Evolutionary conservation across 2,797 vertebrate species (phyloP).

Genomic region (Diceros bicornis): DNA sequence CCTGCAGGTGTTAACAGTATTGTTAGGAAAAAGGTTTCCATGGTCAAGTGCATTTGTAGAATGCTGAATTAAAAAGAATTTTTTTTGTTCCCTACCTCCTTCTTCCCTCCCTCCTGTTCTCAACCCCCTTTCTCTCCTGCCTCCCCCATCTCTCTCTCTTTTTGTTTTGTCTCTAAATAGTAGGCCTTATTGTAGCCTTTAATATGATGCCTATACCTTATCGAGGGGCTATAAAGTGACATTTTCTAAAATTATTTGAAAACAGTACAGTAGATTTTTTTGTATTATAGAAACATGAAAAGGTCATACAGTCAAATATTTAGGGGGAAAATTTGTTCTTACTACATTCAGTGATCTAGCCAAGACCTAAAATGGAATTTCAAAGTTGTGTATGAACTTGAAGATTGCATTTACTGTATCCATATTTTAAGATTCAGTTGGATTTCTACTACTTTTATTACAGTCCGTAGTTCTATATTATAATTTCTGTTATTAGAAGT

Average conservation of each 20-base stretch:
- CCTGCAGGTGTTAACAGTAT: neutral
- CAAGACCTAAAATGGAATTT: constrained; percentile 34
- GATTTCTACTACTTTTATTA: neutral
- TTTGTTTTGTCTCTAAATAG: neutral
- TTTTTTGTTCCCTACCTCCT: neutral
- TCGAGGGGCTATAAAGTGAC: neutral
- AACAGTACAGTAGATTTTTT: constrained; percentile 5
- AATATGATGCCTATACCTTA: neutral
- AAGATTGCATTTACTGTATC: constrained; percentile 3
- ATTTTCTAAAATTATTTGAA: constrained; percentile 39
- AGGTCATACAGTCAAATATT: neutral
- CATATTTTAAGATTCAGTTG: constrained; percentile 42
- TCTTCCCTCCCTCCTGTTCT: neutral
- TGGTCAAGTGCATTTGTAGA: neutral
- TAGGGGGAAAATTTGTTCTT: neutral
- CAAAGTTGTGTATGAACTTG: constrained; percentile 18
- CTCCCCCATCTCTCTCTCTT: neutral
- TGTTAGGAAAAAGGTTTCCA: neutral
- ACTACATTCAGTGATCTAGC: neutral
- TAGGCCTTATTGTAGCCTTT: neutral
- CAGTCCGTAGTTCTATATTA: neutral
- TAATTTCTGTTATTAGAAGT: constrained; percentile 33
- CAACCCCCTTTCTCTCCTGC: neutral
- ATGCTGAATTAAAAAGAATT: neutral
- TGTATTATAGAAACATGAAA: neutral